Percentiles rank a stretch among this genome's conserved stretches.
These are phyloP conservation scores for Romanogobio albipinnatus DNA, from an alignment of 2,113 vertebrate genomes.

Conservation along the genomic window DNA sequence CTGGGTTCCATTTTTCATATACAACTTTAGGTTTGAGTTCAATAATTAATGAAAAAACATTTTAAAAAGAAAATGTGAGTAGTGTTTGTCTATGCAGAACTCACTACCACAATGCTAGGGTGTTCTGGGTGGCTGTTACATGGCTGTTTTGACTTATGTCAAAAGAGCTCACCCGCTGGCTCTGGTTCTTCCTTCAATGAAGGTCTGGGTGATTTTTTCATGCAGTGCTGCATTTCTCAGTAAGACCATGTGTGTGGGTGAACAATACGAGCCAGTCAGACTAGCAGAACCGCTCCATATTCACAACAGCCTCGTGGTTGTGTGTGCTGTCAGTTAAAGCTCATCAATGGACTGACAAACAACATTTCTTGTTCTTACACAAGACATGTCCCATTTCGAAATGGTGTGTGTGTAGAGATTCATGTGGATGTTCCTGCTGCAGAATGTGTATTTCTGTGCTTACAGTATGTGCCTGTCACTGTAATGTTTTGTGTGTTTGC, in stretches of 20 bases:
- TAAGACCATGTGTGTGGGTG: background rate
- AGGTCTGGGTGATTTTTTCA: background rate
- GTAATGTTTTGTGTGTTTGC: background rate
- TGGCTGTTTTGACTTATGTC: background rate
- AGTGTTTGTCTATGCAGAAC: background rate
- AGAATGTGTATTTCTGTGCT: background rate
- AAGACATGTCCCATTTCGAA: background rate
- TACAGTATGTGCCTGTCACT: background rate
- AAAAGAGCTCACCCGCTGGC: background rate
- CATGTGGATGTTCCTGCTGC: background rate
- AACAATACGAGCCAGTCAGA: constrained; percentile 44
- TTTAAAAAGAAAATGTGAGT: background rate
- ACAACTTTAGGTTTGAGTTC: too few species aligned
- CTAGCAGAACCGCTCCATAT: constrained; percentile 23
- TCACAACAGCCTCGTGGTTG: background rate
- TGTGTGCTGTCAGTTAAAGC: background rate
- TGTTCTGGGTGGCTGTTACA: background rate
- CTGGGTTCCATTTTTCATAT: too few species aligned
- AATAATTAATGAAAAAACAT: background rate
- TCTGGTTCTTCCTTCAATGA: background rate
- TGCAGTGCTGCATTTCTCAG: constrained; percentile 2
- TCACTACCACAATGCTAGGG: background rate
- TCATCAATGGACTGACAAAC: constrained; percentile 4
- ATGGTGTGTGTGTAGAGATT: background rate
- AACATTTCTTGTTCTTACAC: background rate